Evolutionary conservation across 2,113 vertebrate species (phyloP), one percentile per base, ranked within the genome.

Genomic region (Eira barbara): DNA sequence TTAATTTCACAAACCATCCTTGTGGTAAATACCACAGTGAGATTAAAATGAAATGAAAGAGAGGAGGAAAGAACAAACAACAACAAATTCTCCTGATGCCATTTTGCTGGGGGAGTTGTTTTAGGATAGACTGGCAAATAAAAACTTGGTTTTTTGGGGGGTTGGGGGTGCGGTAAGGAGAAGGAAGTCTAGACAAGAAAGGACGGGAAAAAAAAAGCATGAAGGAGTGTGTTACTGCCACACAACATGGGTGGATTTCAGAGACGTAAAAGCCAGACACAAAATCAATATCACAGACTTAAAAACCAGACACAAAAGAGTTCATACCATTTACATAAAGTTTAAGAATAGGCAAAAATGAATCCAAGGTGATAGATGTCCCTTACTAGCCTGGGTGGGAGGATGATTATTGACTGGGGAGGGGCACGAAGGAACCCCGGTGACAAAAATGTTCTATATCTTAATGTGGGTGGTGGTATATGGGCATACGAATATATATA

Each of bases 161-260:
- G 2, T 27, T 12, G 59, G 23, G 23, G 13, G 13, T 34, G 31
- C 6, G 6, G 31, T 81, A 52, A 21, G 47, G 42, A n/a, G 20
- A 79, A 86, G 12, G 29, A 69, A 92, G 18, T 20, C 45, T 95
- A 92, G 91, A 82, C 21, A 89, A 94, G 82, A 86, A 96, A 78
- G 21, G 34, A 78, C 18, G 71, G 9, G 12, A 0, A 11, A 34
- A 29, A 27, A 81, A 87, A 71, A 83, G 20, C 47, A 61, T 49
- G 65, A 90, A 78, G 55, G 49, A 92, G 57, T 65, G 8, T 42
- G 73, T 20, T 92, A 9, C 47, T 91, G 34, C 45, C 36, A 65
- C 45, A 71, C 18, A 96, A 76, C 65, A 9, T 91, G 12, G 45
- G 73, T 96, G 39, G 87, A 71, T 79, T 88, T 95, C 20, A 93